Conservation (phyloP, 2,888 invertebrate species). For the Eugnorisma glareosa region DNA sequence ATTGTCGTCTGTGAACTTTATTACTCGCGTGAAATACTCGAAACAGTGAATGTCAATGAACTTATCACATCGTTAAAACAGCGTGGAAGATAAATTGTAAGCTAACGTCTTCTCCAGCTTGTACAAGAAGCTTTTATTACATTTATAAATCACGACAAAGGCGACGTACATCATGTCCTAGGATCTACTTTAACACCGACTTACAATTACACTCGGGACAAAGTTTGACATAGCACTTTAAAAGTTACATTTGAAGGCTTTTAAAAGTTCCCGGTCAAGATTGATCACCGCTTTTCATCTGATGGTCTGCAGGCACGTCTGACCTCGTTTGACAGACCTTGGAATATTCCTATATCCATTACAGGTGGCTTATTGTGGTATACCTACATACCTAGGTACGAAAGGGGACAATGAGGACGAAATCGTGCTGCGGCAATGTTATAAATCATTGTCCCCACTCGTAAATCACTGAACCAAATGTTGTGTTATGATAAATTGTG, state of each 20-base stretch:
- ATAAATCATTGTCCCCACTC: slow-evolving; percentile 30
- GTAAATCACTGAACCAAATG: slow-evolving; percentile 47
- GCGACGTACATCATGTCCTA: slow-evolving; percentile 34
- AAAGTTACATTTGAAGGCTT: slow-evolving; percentile 66
- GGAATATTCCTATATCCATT: slow-evolving; percentile 66
- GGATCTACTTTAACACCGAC: slow-evolving; percentile 34
- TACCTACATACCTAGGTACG: slow-evolving; percentile 1
- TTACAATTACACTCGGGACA: slow-evolving; percentile 33
- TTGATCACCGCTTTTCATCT: slow-evolving; percentile 73
- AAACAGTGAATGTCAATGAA: slow-evolving; percentile 28
- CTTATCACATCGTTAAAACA: slow-evolving; percentile 41
- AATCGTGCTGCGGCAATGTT: slow-evolving; percentile 10
- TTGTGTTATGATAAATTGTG: slow-evolving; percentile 50
- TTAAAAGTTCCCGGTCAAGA: slow-evolving; percentile 70
- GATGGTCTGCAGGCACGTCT: slow-evolving; percentile 66
- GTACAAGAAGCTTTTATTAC: slow-evolving; percentile 16
- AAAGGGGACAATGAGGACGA: slow-evolving; percentile 13
- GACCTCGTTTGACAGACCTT: slow-evolving; percentile 70
- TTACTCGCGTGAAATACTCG: slow-evolving; percentile 26
- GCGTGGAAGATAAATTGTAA: slow-evolving; percentile 27
- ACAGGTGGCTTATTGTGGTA: slow-evolving; percentile 52
- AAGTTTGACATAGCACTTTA: slow-evolving; percentile 53
- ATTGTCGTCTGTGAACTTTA: slow-evolving; percentile 39
- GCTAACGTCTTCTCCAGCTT: slow-evolving; percentile 2
- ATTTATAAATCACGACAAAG: slow-evolving; percentile 46